Conservation (phyloP, 2,888 invertebrate species). For the Antitype chi region DNA sequence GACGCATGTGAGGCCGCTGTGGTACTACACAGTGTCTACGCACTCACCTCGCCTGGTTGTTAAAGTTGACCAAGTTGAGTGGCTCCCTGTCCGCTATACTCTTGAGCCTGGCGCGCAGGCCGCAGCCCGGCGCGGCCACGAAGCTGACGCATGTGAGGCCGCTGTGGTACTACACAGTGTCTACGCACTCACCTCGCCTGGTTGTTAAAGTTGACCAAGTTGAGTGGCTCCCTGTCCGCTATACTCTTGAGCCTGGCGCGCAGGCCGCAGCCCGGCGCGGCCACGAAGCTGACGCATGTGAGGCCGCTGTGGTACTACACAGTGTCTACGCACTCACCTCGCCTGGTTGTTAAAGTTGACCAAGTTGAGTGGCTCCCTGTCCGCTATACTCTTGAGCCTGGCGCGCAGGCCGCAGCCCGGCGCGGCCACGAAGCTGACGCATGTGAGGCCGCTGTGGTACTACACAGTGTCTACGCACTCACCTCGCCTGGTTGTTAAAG, state of each 20-base stretch:
- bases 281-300: constrained; percentile 93
- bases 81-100: constrained; percentile 4
- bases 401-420: constrained; percentile 97
- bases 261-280: constrained; percentile 98
- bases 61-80: constrained; percentile 52
- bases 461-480: too few relatives aligned
- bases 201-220: constrained; percentile 68
- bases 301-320: constrained; percentile 91
- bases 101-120: constrained; percentile 90
- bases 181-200: constrained; percentile 74
- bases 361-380: constrained; percentile 18
- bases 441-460: constrained; percentile 92
- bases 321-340: constrained; percentile 74
- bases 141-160: constrained; percentile 94
- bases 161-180: too few relatives aligned
- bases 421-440: constrained; percentile 95
- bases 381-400: constrained; percentile 39
- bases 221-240: neutral
- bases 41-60: constrained; percentile 75
- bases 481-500: constrained; percentile 75
- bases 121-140: constrained; percentile 97
- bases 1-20: constrained; percentile 91
- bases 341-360: constrained; percentile 71
- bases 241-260: constrained; percentile 79
- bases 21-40: too few relatives aligned